A percentile compares a stretch with the other conserved stretches of the same genome.
Conservation (phyloP, 2,888 invertebrate genomes). For the Lamellibrachia satsuma region DNA sequence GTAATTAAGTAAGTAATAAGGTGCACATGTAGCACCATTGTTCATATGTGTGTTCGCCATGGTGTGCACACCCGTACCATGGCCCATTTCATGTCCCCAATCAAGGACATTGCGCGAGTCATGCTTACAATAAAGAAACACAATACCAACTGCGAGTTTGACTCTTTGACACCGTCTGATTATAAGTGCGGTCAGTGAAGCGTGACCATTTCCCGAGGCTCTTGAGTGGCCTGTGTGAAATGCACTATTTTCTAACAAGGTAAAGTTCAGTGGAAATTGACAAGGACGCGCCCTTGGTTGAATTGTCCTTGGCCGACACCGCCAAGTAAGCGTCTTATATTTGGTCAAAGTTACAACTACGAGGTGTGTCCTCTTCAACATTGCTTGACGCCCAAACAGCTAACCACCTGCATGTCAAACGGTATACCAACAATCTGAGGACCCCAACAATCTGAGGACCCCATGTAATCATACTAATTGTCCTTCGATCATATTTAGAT, state of each 20-base stretch:
- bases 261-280: neutral
- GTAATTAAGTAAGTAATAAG: neutral
- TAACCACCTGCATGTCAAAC: neutral
- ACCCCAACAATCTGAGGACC: too few relatives aligned
- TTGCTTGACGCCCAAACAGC: neutral
- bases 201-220: neutral
- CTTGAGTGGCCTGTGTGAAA: neutral
- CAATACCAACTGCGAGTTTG: neutral
- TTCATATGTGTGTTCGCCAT: neutral
- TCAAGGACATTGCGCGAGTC: neutral
- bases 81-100: neutral
- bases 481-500: too few relatives aligned
- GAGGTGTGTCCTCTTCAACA: neutral
- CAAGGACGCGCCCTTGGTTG: neutral
- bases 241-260: neutral
- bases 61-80: neutral
- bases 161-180: neutral
- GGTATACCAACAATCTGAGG: too few relatives aligned
- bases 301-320: neutral
- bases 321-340: neutral
- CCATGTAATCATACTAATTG: too few relatives aligned
- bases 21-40: neutral
- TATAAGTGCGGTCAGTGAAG: neutral
- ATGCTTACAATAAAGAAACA: neutral
- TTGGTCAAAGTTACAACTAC: neutral